These are phyloP conservation scores for Germaria angustata DNA, from an alignment of 2,888 invertebrate species.

Conservation along the genomic window DNA sequence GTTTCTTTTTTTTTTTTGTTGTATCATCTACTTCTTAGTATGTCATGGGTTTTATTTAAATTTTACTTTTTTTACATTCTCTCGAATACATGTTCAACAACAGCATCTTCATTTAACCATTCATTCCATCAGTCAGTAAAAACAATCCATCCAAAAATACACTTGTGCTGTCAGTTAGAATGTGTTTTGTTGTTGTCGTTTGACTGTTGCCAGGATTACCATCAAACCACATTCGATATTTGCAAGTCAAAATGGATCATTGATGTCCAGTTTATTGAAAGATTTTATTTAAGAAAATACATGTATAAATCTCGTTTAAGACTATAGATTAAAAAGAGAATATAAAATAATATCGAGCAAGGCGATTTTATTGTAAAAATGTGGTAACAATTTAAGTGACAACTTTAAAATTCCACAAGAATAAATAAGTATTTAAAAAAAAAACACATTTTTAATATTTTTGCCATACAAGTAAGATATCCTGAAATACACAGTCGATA, in stretches of 20 bases:
- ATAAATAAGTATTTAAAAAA: too few relatives aligned
- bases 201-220: neutral
- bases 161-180: slow-evolving; percentile 54
- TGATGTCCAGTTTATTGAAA: neutral
- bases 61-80: slow-evolving; percentile 15
- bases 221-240: too few relatives aligned
- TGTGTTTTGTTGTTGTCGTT: slow-evolving; percentile 41
- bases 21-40: neutral
- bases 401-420: too few relatives aligned
- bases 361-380: too few relatives aligned
- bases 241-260: neutral
- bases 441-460: too few relatives aligned
- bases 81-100: neutral
- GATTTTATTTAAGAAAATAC: neutral
- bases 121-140: slow-evolving; percentile 2
- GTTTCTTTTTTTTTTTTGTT: slow-evolving; percentile 8
- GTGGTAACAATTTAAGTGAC: too few relatives aligned
- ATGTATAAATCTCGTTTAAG: too few relatives aligned
- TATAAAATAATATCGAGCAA: too few relatives aligned
- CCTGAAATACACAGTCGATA: too few relatives aligned
- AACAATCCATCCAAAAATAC: slow-evolving; percentile 17
- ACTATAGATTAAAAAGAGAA: too few relatives aligned
- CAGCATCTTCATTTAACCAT: neutral
- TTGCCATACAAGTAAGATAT: too few relatives aligned
- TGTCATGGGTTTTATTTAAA: slow-evolving; percentile 39